Base-by-base conservation (phyloP, 2,797 vertebrate species). In the Betta splendens region DNA sequence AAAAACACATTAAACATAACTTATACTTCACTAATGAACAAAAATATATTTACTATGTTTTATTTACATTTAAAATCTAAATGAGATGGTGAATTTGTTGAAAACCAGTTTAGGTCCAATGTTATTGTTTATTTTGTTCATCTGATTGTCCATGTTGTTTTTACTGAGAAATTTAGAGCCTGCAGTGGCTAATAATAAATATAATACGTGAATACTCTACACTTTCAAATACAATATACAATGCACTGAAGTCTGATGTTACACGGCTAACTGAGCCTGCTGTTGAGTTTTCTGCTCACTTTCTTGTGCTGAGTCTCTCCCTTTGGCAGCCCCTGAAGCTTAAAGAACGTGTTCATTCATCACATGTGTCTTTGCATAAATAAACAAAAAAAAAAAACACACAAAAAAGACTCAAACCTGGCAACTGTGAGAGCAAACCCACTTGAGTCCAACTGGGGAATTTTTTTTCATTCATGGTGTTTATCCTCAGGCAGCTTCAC, bases 21-120 rank as follows among this genome's bases (percentile, higher is more conserved):
- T 96, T 97, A 96, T 93, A 94, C 90, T 93, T 95, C 91, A 94
- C 93, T 93, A 95, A 91, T 93, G 93, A 95, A 94, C 93, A 95
- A 96, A 97, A 98, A 98, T 95, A 98, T 91, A 95, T 95, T 93
- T 94, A 92, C 94, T 96, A 96, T 95, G 94, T 95, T 95, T 94
- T 97, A 98, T 98, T 95, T 98, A 98, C 95, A 94, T 94, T n/a
- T 93, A 89, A 94, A 92, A 80, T 89, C 92, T 92, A 93, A 92
- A 94, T 92, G 93, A 97, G 93, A 95, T 94, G 94, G 92, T 91
- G 91, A 91, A 91, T 91, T 92, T 83, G 85, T 85, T 85, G 47
- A 91, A 91, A 84, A 74, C 88, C 85, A 89, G 91, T 87, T 72
- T 60, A 93, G 90, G 91, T 94, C 94, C 91, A 69, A 93, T 92